Evolutionary conservation across 2,113 vertebrate genomes (phyloP).

Genomic region (Podilymbus podiceps): DNA sequence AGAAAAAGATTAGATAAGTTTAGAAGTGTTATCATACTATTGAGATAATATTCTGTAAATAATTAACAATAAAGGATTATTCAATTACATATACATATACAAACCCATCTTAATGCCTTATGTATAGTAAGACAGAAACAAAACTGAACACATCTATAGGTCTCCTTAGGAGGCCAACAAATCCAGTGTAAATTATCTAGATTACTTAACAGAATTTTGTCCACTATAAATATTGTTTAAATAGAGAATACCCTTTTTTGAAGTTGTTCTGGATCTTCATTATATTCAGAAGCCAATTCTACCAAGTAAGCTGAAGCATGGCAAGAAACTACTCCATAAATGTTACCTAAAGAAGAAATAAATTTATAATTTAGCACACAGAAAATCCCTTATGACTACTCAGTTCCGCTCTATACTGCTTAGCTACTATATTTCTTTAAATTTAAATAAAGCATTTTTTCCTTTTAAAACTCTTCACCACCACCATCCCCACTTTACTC

Average conservation of each 20-base stretch:
- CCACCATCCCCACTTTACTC: not conserved
- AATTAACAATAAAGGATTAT: not conserved
- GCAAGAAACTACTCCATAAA: conserved; percentile 27
- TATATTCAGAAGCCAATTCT: conserved; percentile 45
- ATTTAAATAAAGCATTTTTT: not conserved
- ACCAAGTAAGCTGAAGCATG: conserved; percentile 42
- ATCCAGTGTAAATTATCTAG: not conserved
- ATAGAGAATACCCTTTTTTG: conserved; percentile 72
- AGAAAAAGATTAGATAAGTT: not conserved
- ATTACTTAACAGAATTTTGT: not conserved
- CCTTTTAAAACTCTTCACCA: not conserved
- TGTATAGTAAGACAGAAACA: not conserved
- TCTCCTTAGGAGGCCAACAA: not conserved
- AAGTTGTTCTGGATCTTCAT: conserved; percentile 63
- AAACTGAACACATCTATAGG: not conserved
- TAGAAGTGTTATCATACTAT: not conserved
- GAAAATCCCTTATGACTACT: not conserved
- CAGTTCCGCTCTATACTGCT: not conserved
- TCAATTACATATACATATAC: not conserved
- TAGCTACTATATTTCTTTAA: not conserved
- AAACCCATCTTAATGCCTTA: not conserved
- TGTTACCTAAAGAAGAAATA: conserved; percentile 35
- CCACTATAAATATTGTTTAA: not conserved
- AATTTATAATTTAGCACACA: not conserved
- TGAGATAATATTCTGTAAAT: not conserved